phyloP scores from a whole-genome alignment of 2,888 invertebrate genomes.

The Dascillus cervinus region DNA sequence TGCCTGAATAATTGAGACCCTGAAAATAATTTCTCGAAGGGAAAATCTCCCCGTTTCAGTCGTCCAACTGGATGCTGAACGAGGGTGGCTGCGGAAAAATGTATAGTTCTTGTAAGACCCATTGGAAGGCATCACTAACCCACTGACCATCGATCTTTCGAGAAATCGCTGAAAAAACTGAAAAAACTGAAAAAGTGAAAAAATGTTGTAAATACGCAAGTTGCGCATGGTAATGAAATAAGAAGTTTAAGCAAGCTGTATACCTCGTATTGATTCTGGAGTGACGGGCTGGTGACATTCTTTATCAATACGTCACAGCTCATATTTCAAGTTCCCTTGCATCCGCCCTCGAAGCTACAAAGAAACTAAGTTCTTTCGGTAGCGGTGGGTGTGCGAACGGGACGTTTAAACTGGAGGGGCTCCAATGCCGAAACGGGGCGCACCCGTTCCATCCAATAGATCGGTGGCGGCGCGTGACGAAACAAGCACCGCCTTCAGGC shows the following conservation, averaged over 20 bases:
- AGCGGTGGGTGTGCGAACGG: slow-evolving; percentile 34
- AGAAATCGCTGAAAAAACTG: not conserved
- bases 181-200: not conserved
- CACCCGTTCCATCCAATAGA: slow-evolving; percentile 43
- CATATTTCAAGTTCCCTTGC: slow-evolving; percentile 46
- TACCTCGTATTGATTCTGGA: slow-evolving; percentile 46
- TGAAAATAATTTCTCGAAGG: slow-evolving; percentile 13
- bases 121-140: slow-evolving; percentile 28
- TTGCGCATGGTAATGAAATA: not conserved
- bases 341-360: slow-evolving; percentile 48
- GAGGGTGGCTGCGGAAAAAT: slow-evolving; percentile 11
- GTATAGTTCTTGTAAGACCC: slow-evolving; percentile 20
- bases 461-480: slow-evolving; percentile 48
- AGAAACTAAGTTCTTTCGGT: slow-evolving; percentile 51
- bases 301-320: slow-evolving; percentile 53
- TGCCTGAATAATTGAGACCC: too few species aligned
- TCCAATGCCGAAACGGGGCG: slow-evolving; percentile 30
- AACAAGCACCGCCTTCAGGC: slow-evolving; percentile 31
- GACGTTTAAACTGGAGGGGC: slow-evolving; percentile 28
- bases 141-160: slow-evolving; percentile 30
- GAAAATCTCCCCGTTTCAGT: slow-evolving; percentile 19
- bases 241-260: slow-evolving; percentile 20
- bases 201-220: slow-evolving; percentile 1
- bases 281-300: slow-evolving; percentile 63
- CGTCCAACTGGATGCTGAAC: slow-evolving; percentile 14